Base-by-base conservation (phyloP, 2,113 vertebrate species). In the Amazona guildingii region DNA sequence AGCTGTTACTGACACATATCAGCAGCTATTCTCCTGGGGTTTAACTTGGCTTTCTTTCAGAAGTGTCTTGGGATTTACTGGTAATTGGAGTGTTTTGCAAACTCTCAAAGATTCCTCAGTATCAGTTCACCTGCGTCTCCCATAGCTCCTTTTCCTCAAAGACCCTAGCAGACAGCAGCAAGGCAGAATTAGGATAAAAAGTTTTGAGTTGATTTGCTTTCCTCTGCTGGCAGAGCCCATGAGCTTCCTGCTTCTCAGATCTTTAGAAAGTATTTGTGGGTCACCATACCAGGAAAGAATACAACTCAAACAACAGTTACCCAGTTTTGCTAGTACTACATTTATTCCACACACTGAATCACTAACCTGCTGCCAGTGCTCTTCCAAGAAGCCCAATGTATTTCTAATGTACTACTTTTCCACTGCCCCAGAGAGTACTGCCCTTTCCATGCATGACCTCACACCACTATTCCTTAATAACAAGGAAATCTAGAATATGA, bases 51-150 rank as follows among this genome's bases (percentile, higher is more conserved):
- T 95, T 88, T 89, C 94, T 92, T 87, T 95, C 94, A 92, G 70
- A 76, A 73, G 54, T 59, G 49, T 74, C 77, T 82, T 79, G 90
- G 90, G 94, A 96, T 87, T 94, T 92, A 85, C 83, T 94, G 86
- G 94, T 94, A 96, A 97, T 93, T 92, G 94, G 91, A 97, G 92
- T 94, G 88, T 95, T 97, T 96, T 95, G 96, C 92, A 95, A 94
- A 92, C 86, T 92, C 92, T 94, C 73, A 93, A 84, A 95, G 80
- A 96, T 41, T 90, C 91, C 85, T 96, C 91, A 94, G 83, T 83
- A 94, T 83, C 92, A 73, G 81, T 79, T 91, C 74, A 94, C 91
- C 83, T 63, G 95, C 11, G 13, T 83, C 62, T 94, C 69, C 88
- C 63, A 20, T 37, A 92, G 77, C 88, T 95, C 52, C 77, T 77